Base-by-base conservation (phyloP, 2,113 vertebrate genomes). In the Tenrec ecaudatus region DNA sequence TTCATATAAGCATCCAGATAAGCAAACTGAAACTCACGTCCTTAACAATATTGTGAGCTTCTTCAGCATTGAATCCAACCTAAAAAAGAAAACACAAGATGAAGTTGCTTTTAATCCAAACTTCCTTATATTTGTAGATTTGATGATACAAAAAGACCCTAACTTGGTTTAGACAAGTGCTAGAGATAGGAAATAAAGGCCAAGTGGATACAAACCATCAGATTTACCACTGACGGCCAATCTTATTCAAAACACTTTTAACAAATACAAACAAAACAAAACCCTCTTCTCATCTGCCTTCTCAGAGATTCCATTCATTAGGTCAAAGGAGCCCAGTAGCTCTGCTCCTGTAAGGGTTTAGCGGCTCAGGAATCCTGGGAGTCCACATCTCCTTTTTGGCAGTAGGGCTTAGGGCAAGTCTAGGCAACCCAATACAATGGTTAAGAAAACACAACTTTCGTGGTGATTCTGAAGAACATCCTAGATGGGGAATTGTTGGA, bases 41-140 rank as follows among this genome's bases (percentile, higher is more conserved):
- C 86, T 98, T 98, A 82, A 98, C 97, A 20, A 98, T 98, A 97
- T 97, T 98, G 89, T 98, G 98, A 1, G 97, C 98, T 94, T 98
- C 98, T 29, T 98, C 98, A 80, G 97, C 95, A 96, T 97, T 98
- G 95, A 98, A 98, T 88, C 96, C 97, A 97, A 98, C 97, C 98
- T 98, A 96, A 62, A 95, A 95, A 15, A 64, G 94, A 0, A 96
- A 88, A 97, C 27, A 88, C 53, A 93, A 88, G n/a, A 88, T 29
- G 94, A 77, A 92, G 66, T 10, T 79, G 38, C 33, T 94, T 95
- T 91, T 53, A 85, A 68, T 53, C 87, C 19, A 89, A 40, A 40
- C 22, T 78, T 89, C 43, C 76, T 85, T 93, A 88, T 73, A 82
- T 90, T 91, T 82, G 9, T 60, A 93, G 15, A 22, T 68, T 60